A percentile compares a stretch with the other conserved stretches of the same genome.
Evolutionary conservation across 1,140 invertebrate species (phyloP).

Genomic region (Euwallacea similis): DNA sequence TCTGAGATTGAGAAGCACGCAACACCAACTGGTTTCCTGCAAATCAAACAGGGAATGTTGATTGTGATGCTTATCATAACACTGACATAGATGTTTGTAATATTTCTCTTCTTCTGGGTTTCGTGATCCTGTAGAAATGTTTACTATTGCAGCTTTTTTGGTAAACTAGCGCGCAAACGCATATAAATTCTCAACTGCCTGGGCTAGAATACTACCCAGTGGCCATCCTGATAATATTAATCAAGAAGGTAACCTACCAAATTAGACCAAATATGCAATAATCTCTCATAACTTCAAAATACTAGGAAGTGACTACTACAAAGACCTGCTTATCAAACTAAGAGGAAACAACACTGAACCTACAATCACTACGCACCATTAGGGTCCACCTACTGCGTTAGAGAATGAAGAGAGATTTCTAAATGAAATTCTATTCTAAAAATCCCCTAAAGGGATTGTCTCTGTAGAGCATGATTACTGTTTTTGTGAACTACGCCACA

Average conservation of each 20-base stretch:
- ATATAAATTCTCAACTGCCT: slow-evolving; percentile 64
- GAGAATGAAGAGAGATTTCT: slow-evolving; percentile 55
- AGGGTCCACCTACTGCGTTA: slow-evolving; percentile 67
- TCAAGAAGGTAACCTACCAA: slow-evolving; percentile 60
- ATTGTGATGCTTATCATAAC: slow-evolving; percentile 62
- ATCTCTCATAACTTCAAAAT: too few species aligned
- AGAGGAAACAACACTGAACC: slow-evolving; percentile 59
- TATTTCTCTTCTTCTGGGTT: too few species aligned
- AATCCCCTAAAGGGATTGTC: not conserved
- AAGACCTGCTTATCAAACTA: slow-evolving; percentile 60
- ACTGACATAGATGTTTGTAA: slow-evolving; percentile 58
- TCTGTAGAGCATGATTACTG: slow-evolving; percentile 54
- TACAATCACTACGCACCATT: slow-evolving; percentile 72
- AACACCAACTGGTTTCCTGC: slow-evolving; percentile 55
- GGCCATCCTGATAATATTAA: slow-evolving; percentile 56
- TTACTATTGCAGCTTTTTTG: slow-evolving; percentile 43
- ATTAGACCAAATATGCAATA: too few species aligned
- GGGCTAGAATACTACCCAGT: slow-evolving; percentile 53
- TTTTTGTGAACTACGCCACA: slow-evolving; percentile 64
- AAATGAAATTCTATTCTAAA: slow-evolving; percentile 15
- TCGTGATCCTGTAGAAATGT: not conserved
- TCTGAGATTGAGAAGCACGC: slow-evolving; percentile 63
- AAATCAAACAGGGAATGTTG: slow-evolving; percentile 58
- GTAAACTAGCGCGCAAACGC: slow-evolving; percentile 56
- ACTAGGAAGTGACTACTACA: slow-evolving; percentile 59